Base-by-base conservation (phyloP, 2,888 invertebrate genomes). In the Andrena minutula region DNA sequence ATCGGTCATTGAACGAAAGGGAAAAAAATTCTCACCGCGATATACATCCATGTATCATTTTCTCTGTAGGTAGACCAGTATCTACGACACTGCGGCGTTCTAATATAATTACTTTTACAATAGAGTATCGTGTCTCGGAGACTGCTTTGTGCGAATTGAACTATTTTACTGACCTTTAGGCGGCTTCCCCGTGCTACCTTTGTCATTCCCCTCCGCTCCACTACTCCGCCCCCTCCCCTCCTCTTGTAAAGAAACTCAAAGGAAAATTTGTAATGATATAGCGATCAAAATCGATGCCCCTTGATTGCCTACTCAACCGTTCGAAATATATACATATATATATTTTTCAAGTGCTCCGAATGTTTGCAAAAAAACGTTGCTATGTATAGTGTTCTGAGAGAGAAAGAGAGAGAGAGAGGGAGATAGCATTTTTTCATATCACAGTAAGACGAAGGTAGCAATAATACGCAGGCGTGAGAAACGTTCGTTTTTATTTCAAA, bases 141-240 rank as follows among this genome's bases (percentile, higher is more conserved):
- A 63, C 60, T 80, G 80, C 60, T 79, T 76, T 76, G 69, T 60
- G 65, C 75, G 69, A 79, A 68, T 85, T 53, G 79, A 70, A 85
- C 35, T 12, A 49, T 72, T 77, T 72, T 65, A 66, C 65, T 83
- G 32, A 79, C 72, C 79, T 72, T 53, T 79, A 65, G 58, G 73
- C 69, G 58, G 77, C 79, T 72, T 78, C 66, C 71, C 26, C 0
- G 20, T 80, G 87, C 79, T 85, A 87, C 83, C 83, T 83, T 87
- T 78, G 75, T 80, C 63, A 35, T 63, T 28, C 41, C 41, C 41
- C 12, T 4, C 41, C 16, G 12, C 41, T 16, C 41, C 41, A 0
- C 28, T 28, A 26, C 26, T 30, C 6, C 30, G 30, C 30, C 41
- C 41, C 41, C 5, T 1, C 12, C 4, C 41, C 4, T 12, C 16